A percentile compares a stretch with the other conserved stretches of the same genome.
These are phyloP conservation scores for Rhinatrema bivittatum DNA, from an alignment of 2,797 vertebrate species.

Conservation along the genomic window DNA sequence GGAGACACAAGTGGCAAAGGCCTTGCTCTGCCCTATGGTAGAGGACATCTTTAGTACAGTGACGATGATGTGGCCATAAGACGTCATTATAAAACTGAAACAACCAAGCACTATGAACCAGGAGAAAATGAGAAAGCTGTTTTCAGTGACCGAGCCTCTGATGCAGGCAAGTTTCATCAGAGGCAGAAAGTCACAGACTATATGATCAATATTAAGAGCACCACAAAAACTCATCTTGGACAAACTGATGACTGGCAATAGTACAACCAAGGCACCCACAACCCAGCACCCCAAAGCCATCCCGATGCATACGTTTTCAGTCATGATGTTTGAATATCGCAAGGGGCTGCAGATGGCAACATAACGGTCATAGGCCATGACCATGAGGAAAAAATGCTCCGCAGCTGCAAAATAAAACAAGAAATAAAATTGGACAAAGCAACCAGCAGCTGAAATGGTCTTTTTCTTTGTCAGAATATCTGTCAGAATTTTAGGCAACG, in stretches of 20 bases:
- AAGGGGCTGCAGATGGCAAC: constrained; percentile 26
- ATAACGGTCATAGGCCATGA: constrained; percentile 30
- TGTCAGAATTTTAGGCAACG: constrained; percentile 27
- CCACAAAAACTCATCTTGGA: constrained; percentile 23
- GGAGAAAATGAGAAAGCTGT: constrained; percentile 18
- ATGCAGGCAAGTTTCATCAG: constrained; percentile 21
- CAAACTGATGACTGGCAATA: constrained; percentile 8
- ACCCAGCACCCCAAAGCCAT: constrained; percentile 22
- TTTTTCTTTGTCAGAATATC: constrained; percentile 9
- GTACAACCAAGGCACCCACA: constrained; percentile 14
- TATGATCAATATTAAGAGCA: constrained; percentile 15
- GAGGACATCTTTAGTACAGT: constrained; percentile 9
- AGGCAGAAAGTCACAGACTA: constrained; percentile 30
- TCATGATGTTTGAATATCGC: constrained; percentile 14
- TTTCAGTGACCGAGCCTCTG: constrained; percentile 1
- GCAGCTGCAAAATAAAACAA: constrained; percentile 20
- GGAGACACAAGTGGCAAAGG: constrained; percentile 29
- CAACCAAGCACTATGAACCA: constrained; percentile 16
- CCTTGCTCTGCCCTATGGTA: constrained; percentile 3
- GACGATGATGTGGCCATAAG: constrained; percentile 16
- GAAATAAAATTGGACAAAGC: constrained; percentile 19
- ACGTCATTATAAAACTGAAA: constrained; percentile 8
- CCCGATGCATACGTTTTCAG: constrained; percentile 5
- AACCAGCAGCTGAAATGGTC: constrained; percentile 5
- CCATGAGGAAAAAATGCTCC: constrained; percentile 22